Evolutionary conservation across 2,888 invertebrate genomes (phyloP).

Genomic region (Drosophila anomalata): DNA sequence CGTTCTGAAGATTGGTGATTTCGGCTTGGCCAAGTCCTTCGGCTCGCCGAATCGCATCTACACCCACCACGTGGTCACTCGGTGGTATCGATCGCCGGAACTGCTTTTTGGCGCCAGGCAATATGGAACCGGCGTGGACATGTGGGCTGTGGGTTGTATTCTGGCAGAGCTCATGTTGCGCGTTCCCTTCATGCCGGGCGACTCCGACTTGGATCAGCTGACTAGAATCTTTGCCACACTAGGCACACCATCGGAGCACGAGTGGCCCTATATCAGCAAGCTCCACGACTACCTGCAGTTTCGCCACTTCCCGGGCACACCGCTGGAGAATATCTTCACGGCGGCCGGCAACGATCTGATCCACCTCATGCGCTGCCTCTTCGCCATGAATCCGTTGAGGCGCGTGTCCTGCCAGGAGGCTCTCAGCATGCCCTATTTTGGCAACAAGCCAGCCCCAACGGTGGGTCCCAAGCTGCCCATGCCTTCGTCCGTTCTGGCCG

Average conservation of each 20-base stretch:
- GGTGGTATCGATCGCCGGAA: constrained; percentile 97
- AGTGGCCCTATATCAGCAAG: constrained; percentile 93
- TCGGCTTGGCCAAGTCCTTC: constrained; percentile 98
- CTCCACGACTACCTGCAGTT: constrained; percentile 97
- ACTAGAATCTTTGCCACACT: constrained; percentile 97
- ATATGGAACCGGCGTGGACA: constrained; percentile 98
- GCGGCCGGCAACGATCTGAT: constrained; percentile 97
- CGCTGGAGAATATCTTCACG: constrained; percentile 95
- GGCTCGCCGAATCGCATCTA: constrained; percentile 98
- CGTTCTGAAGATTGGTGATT: constrained; percentile 98
- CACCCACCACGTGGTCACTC: constrained; percentile 98
- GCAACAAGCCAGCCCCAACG: constrained; percentile 95
- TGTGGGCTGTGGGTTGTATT: constrained; percentile 99
- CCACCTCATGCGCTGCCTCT: constrained; percentile 90
- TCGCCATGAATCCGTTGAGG: constrained; percentile 92
- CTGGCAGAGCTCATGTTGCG: constrained; percentile 96
- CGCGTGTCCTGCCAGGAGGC: constrained; percentile 93
- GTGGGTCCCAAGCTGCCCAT: constrained; percentile 91
- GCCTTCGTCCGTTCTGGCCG: constrained; percentile 63
- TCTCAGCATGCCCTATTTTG: constrained; percentile 94
- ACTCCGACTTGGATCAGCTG: constrained; percentile 98
- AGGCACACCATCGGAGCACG: constrained; percentile 96
- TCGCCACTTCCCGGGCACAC: constrained; percentile 92
- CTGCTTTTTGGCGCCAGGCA: constrained; percentile 96
- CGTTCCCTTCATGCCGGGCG: constrained; percentile 97